Evolutionary conservation across 2,113 vertebrate species (phyloP), one percentile per base, ranked within the genome.

Genomic region (Osmerus mordax): DNA sequence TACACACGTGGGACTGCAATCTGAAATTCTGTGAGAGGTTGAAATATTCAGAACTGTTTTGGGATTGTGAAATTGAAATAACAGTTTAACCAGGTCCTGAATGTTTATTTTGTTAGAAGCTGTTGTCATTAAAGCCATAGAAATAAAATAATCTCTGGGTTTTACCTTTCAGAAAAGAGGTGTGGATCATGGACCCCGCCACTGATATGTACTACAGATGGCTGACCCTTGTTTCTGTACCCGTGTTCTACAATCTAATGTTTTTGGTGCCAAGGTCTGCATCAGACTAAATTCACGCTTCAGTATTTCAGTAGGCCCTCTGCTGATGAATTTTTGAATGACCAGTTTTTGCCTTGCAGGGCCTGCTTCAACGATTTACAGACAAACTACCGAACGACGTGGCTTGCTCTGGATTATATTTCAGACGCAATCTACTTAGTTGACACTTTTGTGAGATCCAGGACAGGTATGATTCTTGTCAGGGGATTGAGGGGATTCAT

Each of bases 361-460:
- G 78, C 97, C 72, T 98, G 95, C 85, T 99, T 99, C 63, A 94
- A 97, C 78, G 95, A 98, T 23, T 91, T 99, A 8, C 97, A 99
- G 77, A 69, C 61, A 0, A 81, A 82, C 13, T 79, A 97, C 59
- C 3, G 89, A 56, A 84, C 68, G 0, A 4, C 93, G 13, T 98
- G 96, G 97, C n/a, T 96, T n/a, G 83, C 88, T 68, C 75, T 98
- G 78, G 97, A 99, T 89, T 96, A 96, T 74, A 12, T 18, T 0
- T 93, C 95, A 8, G 97, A 99, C 78, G 0, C 72, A 63, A 73
- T 99, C 78, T 99, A 96, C 67, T 19, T 67, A 60, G 0, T 89
- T 4, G 97, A 99, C 84, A 89, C 74, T 3, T 83, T 96, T 1
- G 87, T 98, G 72, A 93, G 94, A 84, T 79, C 91, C 81, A 93